Conservation (phyloP, 2,113 vertebrate genomes). For the Natator depressus region DNA sequence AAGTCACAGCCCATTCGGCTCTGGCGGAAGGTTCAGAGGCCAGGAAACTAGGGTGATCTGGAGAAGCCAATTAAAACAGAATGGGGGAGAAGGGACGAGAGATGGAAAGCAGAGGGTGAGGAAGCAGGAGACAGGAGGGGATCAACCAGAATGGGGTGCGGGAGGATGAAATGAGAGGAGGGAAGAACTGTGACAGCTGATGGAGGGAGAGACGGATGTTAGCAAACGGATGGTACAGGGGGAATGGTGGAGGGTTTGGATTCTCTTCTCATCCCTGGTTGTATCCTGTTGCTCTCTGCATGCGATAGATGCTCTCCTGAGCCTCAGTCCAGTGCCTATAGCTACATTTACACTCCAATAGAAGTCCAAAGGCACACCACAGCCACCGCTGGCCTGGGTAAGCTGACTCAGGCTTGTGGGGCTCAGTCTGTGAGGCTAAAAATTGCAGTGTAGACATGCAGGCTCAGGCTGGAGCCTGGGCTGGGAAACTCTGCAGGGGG, state of each 20-base stretch:
- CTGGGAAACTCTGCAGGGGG: background rate
- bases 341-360: fast-evolving
- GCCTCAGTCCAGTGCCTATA: fast-evolving
- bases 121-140: background rate
- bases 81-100: background rate
- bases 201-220: background rate
- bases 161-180: background rate
- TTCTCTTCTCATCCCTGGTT: background rate
- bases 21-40: slow-evolving; percentile 16
- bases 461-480: background rate
- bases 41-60: background rate
- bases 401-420: background rate
- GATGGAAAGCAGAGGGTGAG: background rate
- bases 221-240: background rate
- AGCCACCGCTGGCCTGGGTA: background rate
- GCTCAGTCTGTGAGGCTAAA: no score
- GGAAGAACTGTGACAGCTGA: background rate
- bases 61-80: slow-evolving; percentile 10
- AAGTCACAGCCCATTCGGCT: background rate
- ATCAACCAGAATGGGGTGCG: background rate
- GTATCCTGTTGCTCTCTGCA: background rate
- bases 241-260: background rate
- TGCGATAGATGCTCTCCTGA: background rate
- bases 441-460: no score
- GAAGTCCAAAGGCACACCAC: background rate